phyloP scores from a whole-genome alignment of 2,888 invertebrate species.

The Fragum sueziense region DNA sequence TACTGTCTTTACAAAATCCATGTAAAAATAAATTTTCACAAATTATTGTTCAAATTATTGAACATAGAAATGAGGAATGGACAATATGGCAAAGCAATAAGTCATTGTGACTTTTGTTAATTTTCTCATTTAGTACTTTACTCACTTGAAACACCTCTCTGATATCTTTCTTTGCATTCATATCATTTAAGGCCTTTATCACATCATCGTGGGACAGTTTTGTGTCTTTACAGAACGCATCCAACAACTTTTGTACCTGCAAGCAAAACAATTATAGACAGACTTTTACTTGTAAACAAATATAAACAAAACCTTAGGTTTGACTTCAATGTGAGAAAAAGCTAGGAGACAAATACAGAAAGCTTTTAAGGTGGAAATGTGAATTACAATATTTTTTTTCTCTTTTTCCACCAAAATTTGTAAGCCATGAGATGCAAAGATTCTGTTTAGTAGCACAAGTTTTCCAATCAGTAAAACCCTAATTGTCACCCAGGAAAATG shows the following conservation, averaged over 20 bases:
- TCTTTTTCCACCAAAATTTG: neutral
- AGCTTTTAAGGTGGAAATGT: no score
- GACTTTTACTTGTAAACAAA: neutral
- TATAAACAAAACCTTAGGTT: no score
- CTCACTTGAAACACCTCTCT: constrained; percentile 78
- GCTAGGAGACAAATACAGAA: neutral
- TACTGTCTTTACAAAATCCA: no score
- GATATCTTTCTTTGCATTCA: constrained; percentile 76
- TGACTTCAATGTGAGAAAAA: no score
- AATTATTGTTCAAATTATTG: no score
- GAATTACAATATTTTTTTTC: neutral
- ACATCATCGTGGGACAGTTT: constrained; percentile 92
- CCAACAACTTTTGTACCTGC: constrained; percentile 86
- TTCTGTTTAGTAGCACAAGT: neutral
- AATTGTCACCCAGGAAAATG: neutral
- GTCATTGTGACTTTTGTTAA: no score
- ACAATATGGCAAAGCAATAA: no score
- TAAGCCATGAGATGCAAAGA: neutral
- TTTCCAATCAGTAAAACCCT: neutral
- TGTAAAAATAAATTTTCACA: no score
- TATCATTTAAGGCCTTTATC: constrained; percentile 74
- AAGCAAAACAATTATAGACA: neutral
- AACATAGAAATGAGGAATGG: no score
- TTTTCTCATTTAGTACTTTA: no score
- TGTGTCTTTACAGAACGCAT: constrained; percentile 96